These are phyloP conservation scores for Beroe ovata DNA, from an alignment of 37 sponge, comb jelly and placozoan species.

Conservation along the genomic window DNA sequence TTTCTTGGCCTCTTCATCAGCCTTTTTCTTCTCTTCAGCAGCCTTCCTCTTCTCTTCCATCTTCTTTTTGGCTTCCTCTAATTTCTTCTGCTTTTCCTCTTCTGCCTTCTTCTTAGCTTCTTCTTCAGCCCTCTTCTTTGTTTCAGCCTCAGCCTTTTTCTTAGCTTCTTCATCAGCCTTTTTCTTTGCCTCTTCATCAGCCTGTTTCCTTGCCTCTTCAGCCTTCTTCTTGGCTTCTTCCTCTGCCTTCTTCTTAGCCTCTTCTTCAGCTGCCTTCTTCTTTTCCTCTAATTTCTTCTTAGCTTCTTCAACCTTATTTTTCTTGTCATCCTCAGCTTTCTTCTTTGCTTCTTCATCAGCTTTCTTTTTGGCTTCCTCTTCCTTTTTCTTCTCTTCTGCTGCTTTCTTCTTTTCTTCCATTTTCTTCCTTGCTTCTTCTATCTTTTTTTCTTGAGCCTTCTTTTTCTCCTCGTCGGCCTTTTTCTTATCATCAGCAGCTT, in stretches of 20 bases:
- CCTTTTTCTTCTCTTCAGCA: slow-evolving; percentile 22
- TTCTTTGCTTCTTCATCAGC: background rate
- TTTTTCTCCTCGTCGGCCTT: slow-evolving; percentile 17
- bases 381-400: background rate
- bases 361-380: background rate
- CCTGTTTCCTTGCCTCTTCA: background rate
- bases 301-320: background rate
- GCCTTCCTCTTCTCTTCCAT: slow-evolving; percentile 9
- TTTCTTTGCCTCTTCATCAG: slow-evolving; percentile 53
- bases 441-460: background rate
- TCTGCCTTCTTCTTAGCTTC: slow-evolving; percentile 56
- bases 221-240: background rate
- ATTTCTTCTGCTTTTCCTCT: slow-evolving; percentile 6
- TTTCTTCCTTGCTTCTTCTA: slow-evolving; percentile 1
- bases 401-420: background rate
- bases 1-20: slow-evolving; percentile 29
- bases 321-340: background rate
- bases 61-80: slow-evolving; percentile 21
- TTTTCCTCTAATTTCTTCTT: background rate
- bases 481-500: slow-evolving; percentile 20
- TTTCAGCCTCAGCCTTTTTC: slow-evolving; percentile 52
- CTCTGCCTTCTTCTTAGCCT: background rate
- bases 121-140: slow-evolving; percentile 56
- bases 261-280: slow-evolving; percentile 35
- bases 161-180: slow-evolving; percentile 58